phyloP scores from a whole-genome alignment of 2,113 vertebrate species.

The Anhinga rufa region DNA sequence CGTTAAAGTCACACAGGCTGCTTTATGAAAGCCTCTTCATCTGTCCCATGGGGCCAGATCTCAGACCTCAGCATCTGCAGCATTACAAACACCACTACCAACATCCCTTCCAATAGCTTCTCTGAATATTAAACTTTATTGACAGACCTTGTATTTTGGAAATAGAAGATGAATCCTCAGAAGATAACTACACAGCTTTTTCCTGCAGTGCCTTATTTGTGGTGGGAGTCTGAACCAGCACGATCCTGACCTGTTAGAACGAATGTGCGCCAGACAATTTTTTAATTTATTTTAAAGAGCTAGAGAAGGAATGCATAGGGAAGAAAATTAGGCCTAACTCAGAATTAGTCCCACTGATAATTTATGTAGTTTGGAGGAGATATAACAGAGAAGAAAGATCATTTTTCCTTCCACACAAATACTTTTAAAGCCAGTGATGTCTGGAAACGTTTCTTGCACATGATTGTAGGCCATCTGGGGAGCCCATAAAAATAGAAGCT shows the following conservation, averaged over 20 bases:
- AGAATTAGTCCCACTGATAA: neutral
- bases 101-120: neutral
- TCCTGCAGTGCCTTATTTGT: neutral
- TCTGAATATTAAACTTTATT: neutral
- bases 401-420: neutral
- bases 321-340: neutral
- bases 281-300: neutral
- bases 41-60: neutral
- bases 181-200: neutral
- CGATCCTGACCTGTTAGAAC: neutral
- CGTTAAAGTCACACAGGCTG: neutral
- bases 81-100: neutral
- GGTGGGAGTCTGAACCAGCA: neutral
- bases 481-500: neutral
- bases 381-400: neutral
- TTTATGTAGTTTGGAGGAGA: neutral
- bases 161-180: neutral
- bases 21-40: neutral
- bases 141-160: neutral
- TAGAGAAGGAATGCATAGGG: neutral
- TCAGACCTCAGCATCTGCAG: neutral
- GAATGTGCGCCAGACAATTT: neutral
- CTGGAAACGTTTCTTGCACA: neutral
- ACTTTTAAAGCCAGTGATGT: neutral
- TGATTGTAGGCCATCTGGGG: neutral